phyloP scores from a whole-genome alignment of 1,140 invertebrate genomes.

The Drosophila kurseongensis region DNA sequence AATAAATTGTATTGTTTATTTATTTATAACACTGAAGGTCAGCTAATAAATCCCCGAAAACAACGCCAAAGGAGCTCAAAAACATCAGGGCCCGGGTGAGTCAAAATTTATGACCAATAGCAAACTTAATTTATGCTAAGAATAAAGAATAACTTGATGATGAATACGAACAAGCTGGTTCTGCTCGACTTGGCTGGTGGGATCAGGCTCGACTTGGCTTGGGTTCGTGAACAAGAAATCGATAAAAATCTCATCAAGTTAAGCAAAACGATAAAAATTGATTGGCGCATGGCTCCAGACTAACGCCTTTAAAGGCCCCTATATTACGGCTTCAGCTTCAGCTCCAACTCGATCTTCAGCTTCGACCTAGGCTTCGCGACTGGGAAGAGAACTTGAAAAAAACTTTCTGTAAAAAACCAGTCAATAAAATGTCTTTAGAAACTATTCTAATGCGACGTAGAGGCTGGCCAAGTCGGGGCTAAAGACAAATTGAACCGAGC shows the following conservation, averaged over 20 bases:
- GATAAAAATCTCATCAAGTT: slow-evolving; percentile 81
- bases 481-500: slow-evolving; percentile 28
- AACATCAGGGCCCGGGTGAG: slow-evolving; percentile 18
- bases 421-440: slow-evolving; percentile 28
- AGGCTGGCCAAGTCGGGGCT: slow-evolving; percentile 6
- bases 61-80: slow-evolving; percentile 29
- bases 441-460: slow-evolving; percentile 47
- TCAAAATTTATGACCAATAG: slow-evolving; percentile 71
- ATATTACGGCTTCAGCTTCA: background rate
- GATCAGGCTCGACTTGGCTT: slow-evolving; percentile 11
- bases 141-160: slow-evolving; percentile 39
- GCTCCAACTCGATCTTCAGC: slow-evolving; percentile 1
- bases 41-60: slow-evolving; percentile 59
- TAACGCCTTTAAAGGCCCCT: slow-evolving; percentile 19
- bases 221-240: slow-evolving; percentile 49
- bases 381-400: slow-evolving; percentile 27
- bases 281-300: slow-evolving; percentile 59
- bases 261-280: slow-evolving; percentile 79
- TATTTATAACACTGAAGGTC: slow-evolving; percentile 68
- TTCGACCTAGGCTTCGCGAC: slow-evolving; percentile 6
- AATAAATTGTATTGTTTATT: slow-evolving; percentile 31
- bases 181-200: slow-evolving; percentile 3
- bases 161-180: slow-evolving; percentile 36
- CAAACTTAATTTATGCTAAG: slow-evolving; percentile 71
- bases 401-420: slow-evolving; percentile 25